A percentile compares a stretch with the other conserved stretches of the same genome.
Evolutionary conservation across 2,113 vertebrate species (phyloP).

Genomic region (Ceuthmochares aereus): DNA sequence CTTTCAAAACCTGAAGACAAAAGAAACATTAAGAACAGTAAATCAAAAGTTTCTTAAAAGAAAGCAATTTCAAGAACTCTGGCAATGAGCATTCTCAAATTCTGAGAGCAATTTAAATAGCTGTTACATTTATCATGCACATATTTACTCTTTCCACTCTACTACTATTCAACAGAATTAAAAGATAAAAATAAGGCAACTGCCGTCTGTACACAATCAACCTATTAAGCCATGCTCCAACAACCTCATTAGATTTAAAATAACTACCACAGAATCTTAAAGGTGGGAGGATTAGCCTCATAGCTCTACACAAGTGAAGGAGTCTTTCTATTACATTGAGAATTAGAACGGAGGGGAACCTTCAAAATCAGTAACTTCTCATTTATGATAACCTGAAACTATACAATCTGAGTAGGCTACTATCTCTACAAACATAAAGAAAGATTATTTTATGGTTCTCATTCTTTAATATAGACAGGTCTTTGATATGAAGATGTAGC

Average conservation of each 20-base stretch:
- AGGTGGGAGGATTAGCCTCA: conserved; percentile 54
- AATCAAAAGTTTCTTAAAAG: background rate
- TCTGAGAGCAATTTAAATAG: background rate
- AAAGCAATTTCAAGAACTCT: background rate
- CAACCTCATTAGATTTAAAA: conserved; percentile 69
- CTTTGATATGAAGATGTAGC: background rate
- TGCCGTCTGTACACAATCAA: conserved; percentile 54
- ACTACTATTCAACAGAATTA: conserved; percentile 19
- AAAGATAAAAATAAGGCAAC: conserved; percentile 53
- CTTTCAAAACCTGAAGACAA: conserved; percentile 94
- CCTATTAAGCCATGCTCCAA: conserved; percentile 64
- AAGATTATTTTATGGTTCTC: background rate
- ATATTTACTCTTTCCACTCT: conserved; percentile 1
- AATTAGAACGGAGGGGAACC: background rate
- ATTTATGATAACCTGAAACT: background rate
- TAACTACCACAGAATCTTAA: conserved; percentile 57
- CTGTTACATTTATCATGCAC: background rate
- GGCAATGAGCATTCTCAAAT: background rate
- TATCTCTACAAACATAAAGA: background rate
- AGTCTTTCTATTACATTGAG: background rate
- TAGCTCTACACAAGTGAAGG: background rate
- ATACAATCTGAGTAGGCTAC: background rate
- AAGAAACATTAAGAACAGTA: conserved; percentile 57
- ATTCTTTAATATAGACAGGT: background rate
- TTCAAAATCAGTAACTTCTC: background rate